Percentiles rank a stretch among this genome's conserved stretches.
phyloP scores from a whole-genome alignment of 2,888 invertebrate genomes.

The Salpingus planirostris region DNA sequence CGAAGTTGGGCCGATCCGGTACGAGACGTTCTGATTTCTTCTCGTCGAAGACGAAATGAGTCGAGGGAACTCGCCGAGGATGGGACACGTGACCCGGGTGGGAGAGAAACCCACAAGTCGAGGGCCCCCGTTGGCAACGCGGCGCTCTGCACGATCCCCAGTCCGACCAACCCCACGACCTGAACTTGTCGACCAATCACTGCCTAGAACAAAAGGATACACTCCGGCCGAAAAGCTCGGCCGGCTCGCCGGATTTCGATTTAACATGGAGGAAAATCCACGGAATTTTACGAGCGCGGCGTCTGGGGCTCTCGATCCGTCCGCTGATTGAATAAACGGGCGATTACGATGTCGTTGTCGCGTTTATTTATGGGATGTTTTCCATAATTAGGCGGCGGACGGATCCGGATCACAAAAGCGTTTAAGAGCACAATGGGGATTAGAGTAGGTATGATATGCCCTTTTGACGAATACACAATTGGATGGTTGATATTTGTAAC shows the following conservation, averaged over 20 bases:
- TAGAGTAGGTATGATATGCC: constrained; percentile 30
- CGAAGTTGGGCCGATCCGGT: too few species aligned
- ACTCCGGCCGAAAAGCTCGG: constrained; percentile 33
- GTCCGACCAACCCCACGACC: constrained; percentile 34
- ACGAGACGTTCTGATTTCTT: too few species aligned
- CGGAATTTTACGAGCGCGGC: too few species aligned
- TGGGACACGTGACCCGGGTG: too few species aligned
- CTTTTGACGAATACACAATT: constrained; percentile 33
- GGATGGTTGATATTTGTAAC: constrained; percentile 34
- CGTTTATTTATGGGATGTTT: constrained; percentile 28
- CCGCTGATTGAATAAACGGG: too few species aligned
- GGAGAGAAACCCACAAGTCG: too few species aligned
- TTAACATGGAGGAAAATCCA: too few species aligned
- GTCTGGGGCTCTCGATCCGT: too few species aligned
- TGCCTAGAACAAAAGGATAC: constrained; percentile 44
- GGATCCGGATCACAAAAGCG: constrained; percentile 23
- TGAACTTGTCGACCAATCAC: constrained; percentile 42
- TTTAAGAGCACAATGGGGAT: constrained; percentile 32
- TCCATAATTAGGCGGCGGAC: constrained; percentile 31
- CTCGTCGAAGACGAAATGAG: too few species aligned
- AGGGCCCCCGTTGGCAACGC: too few species aligned
- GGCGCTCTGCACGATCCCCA: too few species aligned
- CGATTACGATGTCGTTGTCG: constrained; percentile 16
- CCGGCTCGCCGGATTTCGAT: constrained; percentile 1
- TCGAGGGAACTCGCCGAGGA: too few species aligned